Evolutionary conservation across 2,888 invertebrate species (phyloP).

Genomic region (Volucella inanis): DNA sequence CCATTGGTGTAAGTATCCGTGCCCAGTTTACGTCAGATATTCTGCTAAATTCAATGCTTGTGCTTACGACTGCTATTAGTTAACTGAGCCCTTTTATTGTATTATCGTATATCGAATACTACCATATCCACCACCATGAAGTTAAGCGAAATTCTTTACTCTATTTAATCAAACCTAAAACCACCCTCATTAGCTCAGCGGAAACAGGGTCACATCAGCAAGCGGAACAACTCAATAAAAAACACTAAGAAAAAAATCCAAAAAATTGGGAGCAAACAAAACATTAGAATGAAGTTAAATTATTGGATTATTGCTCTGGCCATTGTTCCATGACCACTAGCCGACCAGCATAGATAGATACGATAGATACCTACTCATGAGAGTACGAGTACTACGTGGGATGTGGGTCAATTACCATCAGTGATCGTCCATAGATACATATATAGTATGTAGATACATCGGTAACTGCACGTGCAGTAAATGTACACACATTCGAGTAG

Average conservation of each 20-base stretch:
- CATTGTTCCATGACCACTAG: slow-evolving; percentile 65
- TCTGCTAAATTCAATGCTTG: neutral
- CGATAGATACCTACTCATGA: too few species aligned
- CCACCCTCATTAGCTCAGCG: slow-evolving; percentile 4
- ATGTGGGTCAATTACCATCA: slow-evolving; percentile 63
- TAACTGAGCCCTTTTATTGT: slow-evolving; percentile 13
- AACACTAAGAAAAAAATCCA: neutral
- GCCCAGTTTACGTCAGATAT: slow-evolving; percentile 26
- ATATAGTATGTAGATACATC: slow-evolving; percentile 26
- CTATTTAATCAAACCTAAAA: slow-evolving; percentile 26
- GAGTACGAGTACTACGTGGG: neutral
- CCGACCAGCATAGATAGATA: slow-evolving; percentile 13
- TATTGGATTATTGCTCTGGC: slow-evolving; percentile 70
- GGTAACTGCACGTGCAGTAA: slow-evolving; percentile 16
- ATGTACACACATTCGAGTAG: neutral
- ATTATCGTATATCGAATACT: too few species aligned
- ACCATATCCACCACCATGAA: neutral
- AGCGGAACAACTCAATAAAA: slow-evolving; percentile 59
- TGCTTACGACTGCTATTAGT: slow-evolving; percentile 11
- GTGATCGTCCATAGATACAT: neutral
- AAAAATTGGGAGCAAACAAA: slow-evolving; percentile 32
- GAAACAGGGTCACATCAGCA: slow-evolving; percentile 62
- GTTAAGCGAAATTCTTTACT: slow-evolving; percentile 1
- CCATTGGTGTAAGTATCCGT: neutral
- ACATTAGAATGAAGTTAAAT: slow-evolving; percentile 37